Conservation (phyloP, 2,113 vertebrate genomes). For the Oplegnathus fasciatus region DNA sequence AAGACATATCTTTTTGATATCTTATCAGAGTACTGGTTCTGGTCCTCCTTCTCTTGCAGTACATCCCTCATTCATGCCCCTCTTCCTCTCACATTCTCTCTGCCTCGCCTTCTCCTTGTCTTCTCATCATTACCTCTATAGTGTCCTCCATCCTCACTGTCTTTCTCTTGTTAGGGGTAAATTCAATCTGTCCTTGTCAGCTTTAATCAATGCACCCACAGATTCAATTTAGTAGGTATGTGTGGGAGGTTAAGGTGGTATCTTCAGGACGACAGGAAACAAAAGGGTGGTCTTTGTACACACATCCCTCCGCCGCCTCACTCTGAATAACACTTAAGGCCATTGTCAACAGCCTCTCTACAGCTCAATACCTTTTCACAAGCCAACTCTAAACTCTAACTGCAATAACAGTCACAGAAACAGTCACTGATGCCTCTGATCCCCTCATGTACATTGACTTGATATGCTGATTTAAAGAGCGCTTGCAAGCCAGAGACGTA, state of each 20-base stretch:
- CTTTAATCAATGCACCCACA: conserved; percentile 82
- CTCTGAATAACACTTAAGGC: conserved; percentile 58
- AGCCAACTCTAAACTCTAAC: conserved; percentile 45
- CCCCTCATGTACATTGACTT: conserved; percentile 49
- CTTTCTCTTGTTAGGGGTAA: conserved; percentile 80
- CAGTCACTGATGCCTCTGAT: conserved; percentile 40
- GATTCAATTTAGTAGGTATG: conserved; percentile 79
- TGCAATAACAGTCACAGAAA: conserved; percentile 34
- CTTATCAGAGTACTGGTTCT: not conserved
- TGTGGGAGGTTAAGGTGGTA: conserved; percentile 75
- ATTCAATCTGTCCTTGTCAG: conserved; percentile 84
- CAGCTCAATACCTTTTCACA: conserved; percentile 31
- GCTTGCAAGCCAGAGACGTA: conserved; percentile 8
- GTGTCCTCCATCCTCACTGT: conserved; percentile 66
- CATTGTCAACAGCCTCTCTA: conserved; percentile 56
- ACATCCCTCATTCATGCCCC: conserved; percentile 4
- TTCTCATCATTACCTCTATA: conserved; percentile 60
- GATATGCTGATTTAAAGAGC: conserved; percentile 15
- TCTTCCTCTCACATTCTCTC: conserved; percentile 19
- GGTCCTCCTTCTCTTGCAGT: not conserved
- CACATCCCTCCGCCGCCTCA: conserved; percentile 38
- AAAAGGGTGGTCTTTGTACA: conserved; percentile 60
- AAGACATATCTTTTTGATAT: not conserved
- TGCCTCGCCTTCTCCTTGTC: conserved; percentile 41
- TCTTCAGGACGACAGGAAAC: conserved; percentile 67